phyloP scores from a whole-genome alignment of 1,140 invertebrate genomes.

The Euura saliciscinereae region DNA sequence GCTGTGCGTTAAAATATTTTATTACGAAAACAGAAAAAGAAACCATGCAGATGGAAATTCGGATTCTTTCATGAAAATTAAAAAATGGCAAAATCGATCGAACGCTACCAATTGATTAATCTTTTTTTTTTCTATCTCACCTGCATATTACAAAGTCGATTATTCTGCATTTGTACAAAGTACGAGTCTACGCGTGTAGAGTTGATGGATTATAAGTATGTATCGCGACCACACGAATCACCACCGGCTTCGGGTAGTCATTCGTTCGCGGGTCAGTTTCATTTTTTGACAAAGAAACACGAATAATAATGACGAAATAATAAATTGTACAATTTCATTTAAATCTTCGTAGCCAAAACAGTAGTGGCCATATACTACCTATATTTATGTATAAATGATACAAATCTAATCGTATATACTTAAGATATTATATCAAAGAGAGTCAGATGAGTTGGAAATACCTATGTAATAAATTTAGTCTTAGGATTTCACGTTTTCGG shows the following conservation, averaged over 20 bases:
- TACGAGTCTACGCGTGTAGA: background rate
- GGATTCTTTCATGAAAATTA: too few relatives aligned
- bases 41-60: too few relatives aligned
- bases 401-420: background rate
- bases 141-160: too few relatives aligned
- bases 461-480: background rate
- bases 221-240: background rate
- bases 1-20: background rate
- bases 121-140: too few relatives aligned
- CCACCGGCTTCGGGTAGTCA: background rate
- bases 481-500: background rate
- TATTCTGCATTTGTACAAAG: background rate
- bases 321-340: background rate
- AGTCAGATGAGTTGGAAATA: constrained; percentile 5
- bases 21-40: background rate
- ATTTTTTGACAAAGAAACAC: background rate
- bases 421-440: background rate
- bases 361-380: constrained; percentile 1
- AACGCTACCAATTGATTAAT: too few relatives aligned
- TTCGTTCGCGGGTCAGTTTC: background rate
- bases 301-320: background rate
- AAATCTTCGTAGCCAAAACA: background rate
- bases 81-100: background rate
- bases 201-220: background rate
- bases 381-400: constrained; percentile 6